These are phyloP conservation scores for Drosophila putrida DNA, from an alignment of 2,888 invertebrate species.

Conservation along the genomic window DNA sequence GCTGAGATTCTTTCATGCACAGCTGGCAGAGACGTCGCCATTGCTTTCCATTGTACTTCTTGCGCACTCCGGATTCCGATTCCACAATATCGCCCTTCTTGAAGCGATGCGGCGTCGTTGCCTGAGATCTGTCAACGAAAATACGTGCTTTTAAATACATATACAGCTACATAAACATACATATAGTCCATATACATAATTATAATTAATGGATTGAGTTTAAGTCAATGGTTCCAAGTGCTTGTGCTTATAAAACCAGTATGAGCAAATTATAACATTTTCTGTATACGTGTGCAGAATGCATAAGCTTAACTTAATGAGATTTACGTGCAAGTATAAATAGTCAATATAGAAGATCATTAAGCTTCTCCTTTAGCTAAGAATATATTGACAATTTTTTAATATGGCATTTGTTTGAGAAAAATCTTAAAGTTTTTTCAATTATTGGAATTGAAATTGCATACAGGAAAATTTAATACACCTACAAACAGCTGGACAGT, in stretches of 20 bases:
- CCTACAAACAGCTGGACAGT: background rate
- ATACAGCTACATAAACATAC: background rate
- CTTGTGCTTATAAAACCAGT: background rate
- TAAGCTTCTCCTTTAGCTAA: no score
- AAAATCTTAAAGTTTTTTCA: background rate
- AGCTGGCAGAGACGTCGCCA: constrained; percentile 99
- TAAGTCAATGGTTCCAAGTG: constrained; percentile 25
- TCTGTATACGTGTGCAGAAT: background rate
- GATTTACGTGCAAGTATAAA: background rate
- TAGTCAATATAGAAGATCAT: no score
- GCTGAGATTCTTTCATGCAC: constrained; percentile 98
- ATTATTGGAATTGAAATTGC: background rate
- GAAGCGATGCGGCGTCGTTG: constrained; percentile 97
- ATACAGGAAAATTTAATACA: background rate
- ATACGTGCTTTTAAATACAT: constrained; percentile 5
- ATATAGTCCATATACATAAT: constrained; percentile 1
- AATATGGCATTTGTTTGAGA: no score
- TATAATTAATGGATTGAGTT: constrained; percentile 48
- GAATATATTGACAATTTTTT: background rate
- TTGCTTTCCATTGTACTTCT: constrained; percentile 99
- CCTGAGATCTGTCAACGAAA: constrained; percentile 90
- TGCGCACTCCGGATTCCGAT: constrained; percentile 92
- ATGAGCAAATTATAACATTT: background rate
- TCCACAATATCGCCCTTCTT: constrained; percentile 96
- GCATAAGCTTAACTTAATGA: constrained; percentile 12